Conservation (phyloP, 1,140 invertebrate genomes). For the Plectrocnemia conspersa region DNA sequence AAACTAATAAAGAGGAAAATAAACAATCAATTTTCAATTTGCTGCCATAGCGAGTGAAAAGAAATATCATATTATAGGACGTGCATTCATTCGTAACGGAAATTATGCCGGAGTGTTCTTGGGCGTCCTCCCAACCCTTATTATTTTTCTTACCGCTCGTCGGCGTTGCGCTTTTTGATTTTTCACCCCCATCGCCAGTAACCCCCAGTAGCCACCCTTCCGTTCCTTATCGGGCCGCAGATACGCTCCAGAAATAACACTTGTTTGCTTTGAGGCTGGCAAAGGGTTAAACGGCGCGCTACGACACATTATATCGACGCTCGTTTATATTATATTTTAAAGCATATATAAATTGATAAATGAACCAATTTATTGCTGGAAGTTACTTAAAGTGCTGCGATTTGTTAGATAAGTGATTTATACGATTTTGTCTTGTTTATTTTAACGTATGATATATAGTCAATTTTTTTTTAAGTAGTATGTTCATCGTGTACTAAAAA, state of each 20-base stretch:
- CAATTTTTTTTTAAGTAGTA: too few relatives aligned
- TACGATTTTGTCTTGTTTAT: too few relatives aligned
- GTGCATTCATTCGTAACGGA: constrained; percentile 51
- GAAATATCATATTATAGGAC: constrained; percentile 50
- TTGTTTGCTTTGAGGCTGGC: constrained; percentile 6
- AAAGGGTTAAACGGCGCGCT: constrained; percentile 1
- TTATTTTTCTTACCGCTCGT: neutral
- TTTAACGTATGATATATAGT: too few relatives aligned
- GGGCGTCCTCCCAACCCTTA: constrained; percentile 13
- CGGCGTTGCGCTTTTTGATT: constrained; percentile 24
- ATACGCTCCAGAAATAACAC: constrained; percentile 10
- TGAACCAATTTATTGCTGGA: too few relatives aligned
- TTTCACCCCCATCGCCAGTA: constrained; percentile 10
- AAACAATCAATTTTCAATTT: constrained; percentile 56
- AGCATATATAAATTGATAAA: too few relatives aligned
- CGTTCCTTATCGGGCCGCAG: constrained; percentile 9
- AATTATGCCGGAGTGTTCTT: constrained; percentile 53
- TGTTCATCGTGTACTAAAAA: too few relatives aligned
- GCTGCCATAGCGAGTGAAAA: constrained; percentile 43
- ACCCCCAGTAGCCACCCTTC: neutral
- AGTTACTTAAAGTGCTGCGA: too few relatives aligned
- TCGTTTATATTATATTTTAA: too few relatives aligned
- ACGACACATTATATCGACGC: neutral
- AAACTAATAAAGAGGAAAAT: constrained; percentile 52
- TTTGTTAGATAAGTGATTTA: too few relatives aligned